These are phyloP conservation scores for Trematomus loennbergii DNA, from an alignment of 2,113 vertebrate genomes.

Conservation along the genomic window DNA sequence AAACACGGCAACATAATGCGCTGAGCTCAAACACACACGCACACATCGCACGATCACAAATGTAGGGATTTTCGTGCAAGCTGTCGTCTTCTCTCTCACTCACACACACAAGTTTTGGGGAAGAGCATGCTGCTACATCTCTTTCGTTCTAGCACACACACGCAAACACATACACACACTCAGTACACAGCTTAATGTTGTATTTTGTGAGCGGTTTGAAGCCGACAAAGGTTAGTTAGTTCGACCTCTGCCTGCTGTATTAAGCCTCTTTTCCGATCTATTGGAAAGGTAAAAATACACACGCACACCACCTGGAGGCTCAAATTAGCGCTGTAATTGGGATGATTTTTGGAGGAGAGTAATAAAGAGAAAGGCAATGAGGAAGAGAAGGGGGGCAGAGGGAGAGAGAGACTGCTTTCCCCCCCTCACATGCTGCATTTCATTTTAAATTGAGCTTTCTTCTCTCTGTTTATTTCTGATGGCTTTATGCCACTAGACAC, in stretches of 20 bases:
- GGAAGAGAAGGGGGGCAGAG: constrained; percentile 5
- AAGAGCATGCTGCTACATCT: constrained; percentile 35
- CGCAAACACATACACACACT: neutral
- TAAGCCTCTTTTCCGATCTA: constrained; percentile 67
- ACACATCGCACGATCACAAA: constrained; percentile 52
- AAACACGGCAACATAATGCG: constrained; percentile 65
- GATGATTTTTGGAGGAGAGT: constrained; percentile 68
- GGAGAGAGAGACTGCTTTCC: constrained; percentile 19
- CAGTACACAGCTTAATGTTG: constrained; percentile 18
- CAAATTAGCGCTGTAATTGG: constrained; percentile 79
- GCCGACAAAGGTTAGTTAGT: constrained; percentile 63
- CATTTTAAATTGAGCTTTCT: constrained; percentile 70
- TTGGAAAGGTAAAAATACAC: constrained; percentile 74
- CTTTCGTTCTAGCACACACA: constrained; percentile 6
- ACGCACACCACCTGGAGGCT: constrained; percentile 64
- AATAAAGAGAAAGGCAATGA: constrained; percentile 70
- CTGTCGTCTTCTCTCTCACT: constrained; percentile 62
- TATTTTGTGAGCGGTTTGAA: constrained; percentile 46
- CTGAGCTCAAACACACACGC: constrained; percentile 54
- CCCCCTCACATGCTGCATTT: constrained; percentile 49
- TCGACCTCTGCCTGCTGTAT: constrained; percentile 65
- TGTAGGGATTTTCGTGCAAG: constrained; percentile 73
- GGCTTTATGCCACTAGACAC: constrained; percentile 79
- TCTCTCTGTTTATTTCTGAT: constrained; percentile 77
- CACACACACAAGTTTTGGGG: constrained; percentile 20